phyloP scores from a whole-genome alignment of 2,888 invertebrate genomes.

The Protophormia terraenovae region DNA sequence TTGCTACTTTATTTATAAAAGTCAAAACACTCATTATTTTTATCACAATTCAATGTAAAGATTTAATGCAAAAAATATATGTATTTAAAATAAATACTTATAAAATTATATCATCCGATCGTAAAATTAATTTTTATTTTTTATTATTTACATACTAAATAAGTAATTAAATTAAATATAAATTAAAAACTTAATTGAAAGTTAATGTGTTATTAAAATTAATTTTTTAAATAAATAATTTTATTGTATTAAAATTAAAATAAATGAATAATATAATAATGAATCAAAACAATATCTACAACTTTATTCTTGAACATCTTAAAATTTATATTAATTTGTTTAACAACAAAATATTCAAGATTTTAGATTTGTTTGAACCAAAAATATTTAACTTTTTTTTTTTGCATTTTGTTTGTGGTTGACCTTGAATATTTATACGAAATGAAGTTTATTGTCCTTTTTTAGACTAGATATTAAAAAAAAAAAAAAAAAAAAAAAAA shows the following conservation, averaged over 20 bases:
- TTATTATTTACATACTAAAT: no score
- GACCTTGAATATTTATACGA: constrained; percentile 73
- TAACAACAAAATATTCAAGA: constrained; percentile 35
- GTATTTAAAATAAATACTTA: no score
- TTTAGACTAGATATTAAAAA: constrained; percentile 70
- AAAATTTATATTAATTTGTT: constrained; percentile 29
- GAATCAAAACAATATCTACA: background rate
- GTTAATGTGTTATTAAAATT: background rate
- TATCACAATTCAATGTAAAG: no score
- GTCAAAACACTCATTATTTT: no score
- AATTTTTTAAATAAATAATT: background rate
- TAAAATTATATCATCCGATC: background rate
- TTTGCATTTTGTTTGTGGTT: constrained; percentile 73
- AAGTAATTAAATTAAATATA: background rate
- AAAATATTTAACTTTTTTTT: background rate
- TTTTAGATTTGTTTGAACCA: constrained; percentile 37
- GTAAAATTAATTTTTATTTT: background rate
- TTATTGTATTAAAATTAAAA: background rate
- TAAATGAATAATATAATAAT: background rate
- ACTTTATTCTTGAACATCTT: background rate
- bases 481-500: background rate
- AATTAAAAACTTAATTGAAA: constrained; percentile 12
- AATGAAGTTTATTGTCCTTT: constrained; percentile 77
- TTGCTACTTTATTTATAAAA: no score
- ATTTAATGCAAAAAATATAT: no score